phyloP scores from a whole-genome alignment of 1,140 invertebrate species.

The Drosophila sp. region DNA sequence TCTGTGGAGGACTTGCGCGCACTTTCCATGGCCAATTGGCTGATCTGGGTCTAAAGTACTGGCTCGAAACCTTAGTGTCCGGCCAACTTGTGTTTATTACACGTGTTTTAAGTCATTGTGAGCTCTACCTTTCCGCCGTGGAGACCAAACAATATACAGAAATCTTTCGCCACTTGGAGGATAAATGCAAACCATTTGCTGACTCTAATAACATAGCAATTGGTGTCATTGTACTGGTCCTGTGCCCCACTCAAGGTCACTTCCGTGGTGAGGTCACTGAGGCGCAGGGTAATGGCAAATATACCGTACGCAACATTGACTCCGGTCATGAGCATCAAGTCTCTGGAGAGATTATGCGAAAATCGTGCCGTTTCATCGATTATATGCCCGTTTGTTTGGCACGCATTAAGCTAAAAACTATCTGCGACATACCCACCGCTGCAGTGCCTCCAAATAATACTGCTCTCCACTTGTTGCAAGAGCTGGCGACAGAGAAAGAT shows the following conservation, averaged over 20 bases:
- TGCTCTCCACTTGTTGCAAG: conserved; percentile 24
- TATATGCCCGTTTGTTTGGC: conserved; percentile 40
- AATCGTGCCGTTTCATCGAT: conserved; percentile 50
- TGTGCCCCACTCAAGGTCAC: conserved; percentile 3
- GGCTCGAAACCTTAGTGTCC: conserved; percentile 35
- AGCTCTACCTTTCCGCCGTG: conserved; percentile 53
- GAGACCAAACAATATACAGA: conserved; percentile 25
- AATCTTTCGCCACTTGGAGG: conserved; percentile 38
- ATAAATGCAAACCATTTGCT: conserved; percentile 33
- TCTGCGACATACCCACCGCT: conserved; percentile 39
- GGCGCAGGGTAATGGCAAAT: background rate
- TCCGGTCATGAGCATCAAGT: conserved; percentile 32
- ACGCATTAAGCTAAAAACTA: conserved; percentile 32
- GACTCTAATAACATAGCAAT: conserved; percentile 14
- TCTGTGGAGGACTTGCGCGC: conserved; percentile 25
- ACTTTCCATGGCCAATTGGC: conserved; percentile 34
- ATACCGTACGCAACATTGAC: conserved; percentile 49
- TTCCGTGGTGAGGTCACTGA: conserved; percentile 51
- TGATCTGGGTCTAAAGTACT: conserved; percentile 47
- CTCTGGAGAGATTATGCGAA: conserved; percentile 27
- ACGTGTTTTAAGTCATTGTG: conserved; percentile 25
- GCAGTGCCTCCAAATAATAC: conserved; percentile 33
- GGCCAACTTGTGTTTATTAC: conserved; percentile 40
- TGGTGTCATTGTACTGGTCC: conserved; percentile 47
- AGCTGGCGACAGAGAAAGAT: background rate